Conservation (phyloP, 2,888 invertebrate species). For the Timandra comae region DNA sequence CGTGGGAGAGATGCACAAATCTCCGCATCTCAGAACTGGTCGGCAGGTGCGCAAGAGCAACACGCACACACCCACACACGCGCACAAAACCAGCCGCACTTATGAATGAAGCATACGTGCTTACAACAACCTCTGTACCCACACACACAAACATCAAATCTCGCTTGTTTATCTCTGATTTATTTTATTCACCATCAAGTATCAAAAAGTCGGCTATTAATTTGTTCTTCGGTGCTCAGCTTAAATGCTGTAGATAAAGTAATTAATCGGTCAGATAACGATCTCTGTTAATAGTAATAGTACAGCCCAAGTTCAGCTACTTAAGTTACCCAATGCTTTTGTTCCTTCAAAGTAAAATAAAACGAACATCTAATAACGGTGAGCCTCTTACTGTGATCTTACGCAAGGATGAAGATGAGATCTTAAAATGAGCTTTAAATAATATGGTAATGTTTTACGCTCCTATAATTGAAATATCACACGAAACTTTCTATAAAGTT, state of each 20-base stretch:
- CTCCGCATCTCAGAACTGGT: slow-evolving; percentile 77
- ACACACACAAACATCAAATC: slow-evolving; percentile 44
- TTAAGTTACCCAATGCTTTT: slow-evolving; percentile 9
- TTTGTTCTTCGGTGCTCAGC: slow-evolving; percentile 58
- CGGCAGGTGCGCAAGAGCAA: slow-evolving; percentile 66
- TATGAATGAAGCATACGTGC: slow-evolving; percentile 66
- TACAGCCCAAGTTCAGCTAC: slow-evolving; percentile 16
- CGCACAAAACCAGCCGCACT: slow-evolving; percentile 52
- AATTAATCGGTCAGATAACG: slow-evolving; percentile 61
- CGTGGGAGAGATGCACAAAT: slow-evolving; percentile 76
- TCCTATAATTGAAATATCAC: too few species aligned
- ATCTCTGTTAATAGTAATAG: slow-evolving; percentile 41
- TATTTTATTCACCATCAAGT: slow-evolving; percentile 67
- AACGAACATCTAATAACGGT: too few species aligned
- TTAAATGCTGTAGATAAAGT: slow-evolving; percentile 63
- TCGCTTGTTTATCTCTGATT: slow-evolving; percentile 72
- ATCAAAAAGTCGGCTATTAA: slow-evolving; percentile 68
- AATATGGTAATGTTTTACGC: too few species aligned
- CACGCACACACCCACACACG: slow-evolving; percentile 34
- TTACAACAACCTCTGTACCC: slow-evolving; percentile 29
- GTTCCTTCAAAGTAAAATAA: too few species aligned
- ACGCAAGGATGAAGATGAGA: too few species aligned
- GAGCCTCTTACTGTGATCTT: too few species aligned
- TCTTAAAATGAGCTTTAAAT: too few species aligned
- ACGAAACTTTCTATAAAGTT: too few species aligned